phyloP scores from a whole-genome alignment of 2,113 vertebrate genomes.

The Alaudala cheleensis region DNA sequence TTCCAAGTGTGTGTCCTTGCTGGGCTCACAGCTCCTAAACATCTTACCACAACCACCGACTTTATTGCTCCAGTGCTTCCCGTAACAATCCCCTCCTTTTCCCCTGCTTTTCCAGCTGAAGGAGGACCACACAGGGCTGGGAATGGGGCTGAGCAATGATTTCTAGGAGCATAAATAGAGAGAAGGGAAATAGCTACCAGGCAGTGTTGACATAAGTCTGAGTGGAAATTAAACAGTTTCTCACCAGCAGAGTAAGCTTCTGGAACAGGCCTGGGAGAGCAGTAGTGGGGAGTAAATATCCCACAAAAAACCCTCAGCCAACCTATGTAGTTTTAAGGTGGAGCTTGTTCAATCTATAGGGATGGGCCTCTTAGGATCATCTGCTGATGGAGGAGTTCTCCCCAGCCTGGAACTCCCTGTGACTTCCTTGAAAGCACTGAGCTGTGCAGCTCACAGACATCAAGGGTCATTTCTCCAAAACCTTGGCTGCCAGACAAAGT shows the following conservation, averaged over 20 bases:
- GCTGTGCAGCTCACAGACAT: neutral
- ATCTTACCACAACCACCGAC: accelerated
- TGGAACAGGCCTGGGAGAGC: neutral
- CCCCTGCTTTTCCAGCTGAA: neutral
- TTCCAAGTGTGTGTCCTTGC: neutral
- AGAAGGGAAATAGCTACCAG: slow-evolving; percentile 33
- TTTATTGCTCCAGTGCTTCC: slow-evolving; percentile 3
- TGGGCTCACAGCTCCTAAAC: neutral
- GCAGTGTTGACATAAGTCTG: slow-evolving; percentile 44
- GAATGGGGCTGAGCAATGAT: slow-evolving; percentile 2
- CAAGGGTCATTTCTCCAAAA: neutral
- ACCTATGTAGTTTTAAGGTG: neutral
- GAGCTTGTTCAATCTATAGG: neutral
- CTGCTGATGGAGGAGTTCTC: neutral
- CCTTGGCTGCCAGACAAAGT: neutral
- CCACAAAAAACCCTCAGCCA: neutral
- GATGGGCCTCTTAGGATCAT: neutral
- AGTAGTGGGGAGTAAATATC: neutral
- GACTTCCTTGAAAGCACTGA: neutral
- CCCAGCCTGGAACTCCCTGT: neutral
- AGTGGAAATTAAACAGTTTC: slow-evolving; percentile 50
- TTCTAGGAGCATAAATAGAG: slow-evolving; percentile 38
- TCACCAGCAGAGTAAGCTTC: slow-evolving; percentile 21
- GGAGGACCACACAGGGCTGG: slow-evolving; percentile 41
- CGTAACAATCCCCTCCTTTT: neutral